A percentile compares a stretch with the other conserved stretches of the same genome.
phyloP scores from a whole-genome alignment of 1,140 invertebrate species.

The Anoplophora glabripennis region DNA sequence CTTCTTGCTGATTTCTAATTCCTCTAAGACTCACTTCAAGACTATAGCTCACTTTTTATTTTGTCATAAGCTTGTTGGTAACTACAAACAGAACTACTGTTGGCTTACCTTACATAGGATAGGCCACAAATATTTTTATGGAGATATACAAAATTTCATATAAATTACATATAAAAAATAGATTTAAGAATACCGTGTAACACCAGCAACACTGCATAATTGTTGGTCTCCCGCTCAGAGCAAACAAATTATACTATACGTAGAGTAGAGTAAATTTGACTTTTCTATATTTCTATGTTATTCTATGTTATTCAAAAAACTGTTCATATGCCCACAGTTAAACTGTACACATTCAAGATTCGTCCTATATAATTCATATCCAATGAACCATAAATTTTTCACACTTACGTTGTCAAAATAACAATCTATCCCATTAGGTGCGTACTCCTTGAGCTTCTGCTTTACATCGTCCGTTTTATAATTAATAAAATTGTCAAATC shows the following conservation, averaged over 20 bases:
- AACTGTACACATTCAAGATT: slow-evolving; percentile 63
- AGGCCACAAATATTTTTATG: too few species aligned
- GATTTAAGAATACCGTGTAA: too few species aligned
- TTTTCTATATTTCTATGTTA: neutral
- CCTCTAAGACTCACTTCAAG: too few species aligned
- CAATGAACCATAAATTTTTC: slow-evolving; percentile 68
- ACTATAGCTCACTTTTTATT: too few species aligned
- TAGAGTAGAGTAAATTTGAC: neutral
- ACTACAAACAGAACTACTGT: too few species aligned
- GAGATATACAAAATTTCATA: too few species aligned
- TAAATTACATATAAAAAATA: too few species aligned
- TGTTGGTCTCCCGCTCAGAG: neutral
- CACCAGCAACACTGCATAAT: neutral
- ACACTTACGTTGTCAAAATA: slow-evolving; percentile 72
- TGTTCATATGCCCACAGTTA: slow-evolving; percentile 44
- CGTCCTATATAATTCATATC: slow-evolving; percentile 65
- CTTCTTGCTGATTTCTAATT: too few species aligned
- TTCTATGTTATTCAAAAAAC: neutral
- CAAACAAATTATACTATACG: neutral
- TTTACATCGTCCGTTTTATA: slow-evolving; percentile 63
- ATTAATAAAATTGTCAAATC: slow-evolving; percentile 68
- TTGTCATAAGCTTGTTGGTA: too few species aligned
- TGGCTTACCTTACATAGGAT: too few species aligned
- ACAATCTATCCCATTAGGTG: slow-evolving; percentile 66
- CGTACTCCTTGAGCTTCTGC: slow-evolving; percentile 56